Evolutionary conservation across 1,140 invertebrate species (phyloP), one percentile per base, ranked within the genome.

Genomic region (Mactra quadrangularis): DNA sequence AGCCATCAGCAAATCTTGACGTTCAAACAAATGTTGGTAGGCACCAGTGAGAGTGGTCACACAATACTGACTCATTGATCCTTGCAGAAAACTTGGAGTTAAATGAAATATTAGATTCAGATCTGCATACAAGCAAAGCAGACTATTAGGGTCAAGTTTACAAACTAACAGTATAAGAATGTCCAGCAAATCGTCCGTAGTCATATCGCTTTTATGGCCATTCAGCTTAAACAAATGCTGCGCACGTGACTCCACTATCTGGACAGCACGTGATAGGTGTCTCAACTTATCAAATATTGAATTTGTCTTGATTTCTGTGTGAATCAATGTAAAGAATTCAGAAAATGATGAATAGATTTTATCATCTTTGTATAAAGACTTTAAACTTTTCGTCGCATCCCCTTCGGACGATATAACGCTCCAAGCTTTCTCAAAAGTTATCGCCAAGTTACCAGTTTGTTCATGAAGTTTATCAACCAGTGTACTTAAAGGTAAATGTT

Each of bases 11-110:
- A 82, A 33, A 22, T 60, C 59, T 19, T 74, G 59, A 17, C 55
- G 70, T 50, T 82, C 79, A 72, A 74, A 74, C 41, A 82, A 29
- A 22, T 82, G 71, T 35, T 82, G 70, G n/a, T 62, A 82, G 3
- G 79, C 79, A 13, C 35, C 45, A 31, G 31, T 38, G 1, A 82
- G 17, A 3, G 68, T 82, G 7, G 60, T 38, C 13, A 82, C 45
- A 45, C 68, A 64, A 55, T 82, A 82, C 13, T 82, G 68, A 31
- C 72, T 57, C n/a, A 68, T 57, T 22, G 27, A 74, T 11, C 79
- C 79, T 25, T 74, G 55, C 55, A 82, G 35, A 31, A 74, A 82
- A 2, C 6, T 25, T 6, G 79, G 79, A 35, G 35, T 59, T 19
- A 82, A 27, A 53, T 64, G 57, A 19, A 66, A 27, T 9, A 82